Evolutionary conservation across 2,113 vertebrate genomes (phyloP), one percentile per base, ranked within the genome.

Genomic region (Odontesthes bonariensis): DNA sequence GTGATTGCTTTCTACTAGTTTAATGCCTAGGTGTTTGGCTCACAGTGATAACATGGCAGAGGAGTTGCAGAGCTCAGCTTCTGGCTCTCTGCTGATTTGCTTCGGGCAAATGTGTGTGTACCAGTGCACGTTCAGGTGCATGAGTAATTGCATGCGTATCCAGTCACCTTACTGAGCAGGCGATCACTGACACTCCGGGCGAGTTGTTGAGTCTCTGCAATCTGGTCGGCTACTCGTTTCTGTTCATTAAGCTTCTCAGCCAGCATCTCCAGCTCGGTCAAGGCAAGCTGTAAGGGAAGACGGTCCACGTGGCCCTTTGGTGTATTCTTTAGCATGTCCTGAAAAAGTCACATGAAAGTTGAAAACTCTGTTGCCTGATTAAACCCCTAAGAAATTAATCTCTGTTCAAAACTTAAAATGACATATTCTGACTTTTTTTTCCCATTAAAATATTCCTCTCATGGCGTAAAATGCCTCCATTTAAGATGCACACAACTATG

Each of bases 281-380:
- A 96, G n/a, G 97, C 98, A 31, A 99, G 87, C 90, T 99, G 98
- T 74, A 99, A 95, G 0, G 96, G 96, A 19, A 99, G 90, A 1
- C 97, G 93, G 78, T 99, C 97, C 0, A 96, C 93, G 1, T 98
- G 97, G 51, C 96, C 96, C 67, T 94, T 93, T 0, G 97, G 96
- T 0, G 97, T 99, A 80, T 99, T 97, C 87, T 98, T 98, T 64
- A 99, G 91, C 97, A 99, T 99, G 92, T 99, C 97, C 98, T 99
- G 69, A 32, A 54, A 40, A 62, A 69, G 64, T 83, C 68, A 87
- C 19, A 22, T 8, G 19, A 71, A 63, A 69, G 73, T 67, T 54
- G 14, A 14, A 44, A 14, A 44, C 12, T 44, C 42, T 44, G 1
- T 44, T 16, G 13, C 42, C 42, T 44, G 40, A 4, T 14, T 16